These are phyloP conservation scores for Mycetomoellerius zeteki DNA, from an alignment of 1,140 invertebrate species.

Conservation along the genomic window DNA sequence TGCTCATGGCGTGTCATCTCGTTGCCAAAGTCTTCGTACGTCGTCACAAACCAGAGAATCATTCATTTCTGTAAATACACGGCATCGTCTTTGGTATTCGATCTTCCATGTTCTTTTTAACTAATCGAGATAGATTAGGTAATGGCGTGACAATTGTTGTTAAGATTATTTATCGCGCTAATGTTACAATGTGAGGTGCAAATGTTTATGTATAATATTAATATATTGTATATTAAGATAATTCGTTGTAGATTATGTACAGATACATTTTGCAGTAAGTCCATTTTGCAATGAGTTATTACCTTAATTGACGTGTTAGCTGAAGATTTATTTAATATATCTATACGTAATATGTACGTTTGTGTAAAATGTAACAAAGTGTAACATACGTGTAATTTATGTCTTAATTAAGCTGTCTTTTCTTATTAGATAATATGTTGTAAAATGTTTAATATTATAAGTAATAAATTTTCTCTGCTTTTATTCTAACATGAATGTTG, in stretches of 20 bases:
- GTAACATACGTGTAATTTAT: conserved; percentile 74
- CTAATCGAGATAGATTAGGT: conserved; percentile 39
- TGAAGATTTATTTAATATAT: conserved; percentile 38
- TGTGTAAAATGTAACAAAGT: conserved; percentile 64
- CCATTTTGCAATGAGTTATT: not conserved
- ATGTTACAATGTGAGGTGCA: conserved; percentile 13
- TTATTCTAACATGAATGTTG: not conserved
- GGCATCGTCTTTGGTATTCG: conserved; percentile 39
- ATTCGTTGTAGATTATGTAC: conserved; percentile 32
- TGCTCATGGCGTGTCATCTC: conserved; percentile 66
- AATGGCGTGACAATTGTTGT: not conserved
- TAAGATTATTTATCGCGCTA: conserved; percentile 55
- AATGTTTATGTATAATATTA: conserved; percentile 59
- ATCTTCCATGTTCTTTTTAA: conserved; percentile 10
- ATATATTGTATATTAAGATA: conserved; percentile 19
- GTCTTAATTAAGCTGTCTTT: not conserved
- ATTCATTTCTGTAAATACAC: conserved; percentile 70
- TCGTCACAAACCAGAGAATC: conserved; percentile 55
- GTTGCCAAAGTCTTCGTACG: conserved; percentile 70
- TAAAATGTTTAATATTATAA: conserved; percentile 54
- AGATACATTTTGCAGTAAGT: conserved; percentile 51
- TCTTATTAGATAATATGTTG: conserved; percentile 14
- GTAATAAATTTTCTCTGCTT: conserved; percentile 7
- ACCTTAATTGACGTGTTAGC: not conserved
- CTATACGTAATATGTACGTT: conserved; percentile 1